phyloP scores from a whole-genome alignment of 2,888 invertebrate species.

The Cryptus viduatorius region DNA sequence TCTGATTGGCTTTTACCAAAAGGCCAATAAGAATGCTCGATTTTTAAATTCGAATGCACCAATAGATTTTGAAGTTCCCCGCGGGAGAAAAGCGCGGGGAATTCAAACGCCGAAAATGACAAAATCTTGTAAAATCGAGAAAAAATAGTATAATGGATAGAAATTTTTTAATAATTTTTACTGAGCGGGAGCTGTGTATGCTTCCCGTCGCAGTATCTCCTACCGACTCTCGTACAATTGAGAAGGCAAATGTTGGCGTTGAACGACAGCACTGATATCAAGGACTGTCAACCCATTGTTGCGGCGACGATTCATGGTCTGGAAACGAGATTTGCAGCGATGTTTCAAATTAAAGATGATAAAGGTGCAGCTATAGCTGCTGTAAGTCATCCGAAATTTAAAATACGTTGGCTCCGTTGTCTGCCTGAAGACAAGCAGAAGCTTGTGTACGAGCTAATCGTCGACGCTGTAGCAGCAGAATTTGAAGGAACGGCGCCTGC shows the following conservation, averaged over 20 bases:
- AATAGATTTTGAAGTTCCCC: no score
- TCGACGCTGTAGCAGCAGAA: not conserved
- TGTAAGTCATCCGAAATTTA: not conserved
- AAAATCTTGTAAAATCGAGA: no score
- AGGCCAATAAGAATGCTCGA: no score
- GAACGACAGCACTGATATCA: not conserved
- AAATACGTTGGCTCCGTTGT: not conserved
- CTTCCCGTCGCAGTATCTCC: no score
- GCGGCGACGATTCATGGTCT: not conserved
- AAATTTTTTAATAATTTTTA: no score
- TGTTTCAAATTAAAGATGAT: not conserved
- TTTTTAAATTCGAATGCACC: no score
- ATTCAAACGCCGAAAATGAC: no score
- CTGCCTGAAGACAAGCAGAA: not conserved
- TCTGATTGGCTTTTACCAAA: no score
- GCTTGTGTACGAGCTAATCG: not conserved
- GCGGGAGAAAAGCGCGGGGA: no score
- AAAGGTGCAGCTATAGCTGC: not conserved
- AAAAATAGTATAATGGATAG: no score
- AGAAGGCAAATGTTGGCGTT: slow-evolving; percentile 2
- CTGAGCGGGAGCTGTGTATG: no score
- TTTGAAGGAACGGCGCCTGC: not conserved
- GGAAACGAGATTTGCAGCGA: not conserved
- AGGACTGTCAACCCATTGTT: slow-evolving; percentile 15
- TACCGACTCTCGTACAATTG: slow-evolving; percentile 2